These are phyloP conservation scores for Pterostichus madidus DNA, from an alignment of 2,888 invertebrate genomes.

Conservation along the genomic window DNA sequence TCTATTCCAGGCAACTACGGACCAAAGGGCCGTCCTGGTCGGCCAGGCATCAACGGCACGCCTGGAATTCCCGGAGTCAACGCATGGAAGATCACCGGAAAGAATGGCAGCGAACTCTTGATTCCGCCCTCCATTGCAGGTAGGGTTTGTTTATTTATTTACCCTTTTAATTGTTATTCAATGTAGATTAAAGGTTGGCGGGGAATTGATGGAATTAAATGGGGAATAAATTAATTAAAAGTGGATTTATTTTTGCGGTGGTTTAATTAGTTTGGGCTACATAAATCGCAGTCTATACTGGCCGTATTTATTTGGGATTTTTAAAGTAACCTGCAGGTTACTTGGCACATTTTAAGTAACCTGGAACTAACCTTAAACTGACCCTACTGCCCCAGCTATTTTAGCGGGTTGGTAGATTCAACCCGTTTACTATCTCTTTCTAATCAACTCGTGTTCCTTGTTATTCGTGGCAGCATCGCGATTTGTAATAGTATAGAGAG, in stretches of 20 bases:
- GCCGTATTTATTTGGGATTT: no score
- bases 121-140: constrained; percentile 93
- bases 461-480: no score
- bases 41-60: constrained; percentile 85
- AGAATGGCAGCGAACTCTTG: constrained; percentile 84
- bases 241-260: constrained; percentile 12
- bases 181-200: neutral
- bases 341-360: no score
- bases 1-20: constrained; percentile 80
- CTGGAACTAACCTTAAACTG: no score
- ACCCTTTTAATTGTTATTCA: constrained; percentile 39
- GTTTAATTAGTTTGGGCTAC: no score
- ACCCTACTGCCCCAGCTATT: no score
- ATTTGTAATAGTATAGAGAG: no score
- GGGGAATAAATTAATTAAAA: constrained; percentile 13
- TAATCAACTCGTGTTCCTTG: no score
- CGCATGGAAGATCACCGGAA: constrained; percentile 82
- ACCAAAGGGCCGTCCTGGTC: constrained; percentile 86
- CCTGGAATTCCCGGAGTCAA: constrained; percentile 91
- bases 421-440: no score
- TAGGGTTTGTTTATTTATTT: constrained; percentile 73
- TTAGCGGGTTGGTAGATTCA: no score
- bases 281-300: no score
- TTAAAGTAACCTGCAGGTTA: no score
- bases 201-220: neutral